Evolutionary conservation across 2,113 vertebrate genomes (phyloP).

Genomic region (Tragelaphus buxtoni): DNA sequence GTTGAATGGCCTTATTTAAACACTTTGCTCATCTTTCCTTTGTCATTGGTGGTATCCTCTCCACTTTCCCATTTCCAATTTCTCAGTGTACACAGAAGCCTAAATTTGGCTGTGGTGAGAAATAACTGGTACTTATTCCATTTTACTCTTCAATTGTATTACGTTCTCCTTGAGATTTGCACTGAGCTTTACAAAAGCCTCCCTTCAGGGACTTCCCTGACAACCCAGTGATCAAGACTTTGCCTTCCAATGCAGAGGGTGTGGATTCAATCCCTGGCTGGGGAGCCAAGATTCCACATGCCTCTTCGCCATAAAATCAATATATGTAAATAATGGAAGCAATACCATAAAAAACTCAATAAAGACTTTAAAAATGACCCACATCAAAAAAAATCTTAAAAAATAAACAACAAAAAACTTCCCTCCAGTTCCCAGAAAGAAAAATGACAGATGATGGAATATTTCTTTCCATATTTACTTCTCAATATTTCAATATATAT

Average conservation of each 20-base stretch:
- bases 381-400: background rate
- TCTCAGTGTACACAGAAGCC: background rate
- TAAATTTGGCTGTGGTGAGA: background rate
- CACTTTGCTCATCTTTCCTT: background rate
- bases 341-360: background rate
- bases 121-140: background rate
- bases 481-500: background rate
- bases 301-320: background rate
- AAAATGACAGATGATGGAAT: background rate
- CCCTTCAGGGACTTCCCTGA: background rate
- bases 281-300: background rate
- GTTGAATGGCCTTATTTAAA: background rate
- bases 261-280: background rate
- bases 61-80: rapidly evolving
- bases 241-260: background rate
- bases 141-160: background rate
- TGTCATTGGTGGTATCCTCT: background rate
- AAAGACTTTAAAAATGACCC: background rate
- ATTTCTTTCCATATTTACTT: background rate
- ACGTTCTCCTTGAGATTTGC: background rate
- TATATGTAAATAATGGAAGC: background rate
- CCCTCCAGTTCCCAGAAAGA: background rate
- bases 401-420: background rate
- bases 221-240: background rate
- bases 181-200: background rate